Evolutionary conservation across 2,888 invertebrate genomes (phyloP), one percentile per base, ranked within the genome.

Genomic region (Geotrupes spiniger): DNA sequence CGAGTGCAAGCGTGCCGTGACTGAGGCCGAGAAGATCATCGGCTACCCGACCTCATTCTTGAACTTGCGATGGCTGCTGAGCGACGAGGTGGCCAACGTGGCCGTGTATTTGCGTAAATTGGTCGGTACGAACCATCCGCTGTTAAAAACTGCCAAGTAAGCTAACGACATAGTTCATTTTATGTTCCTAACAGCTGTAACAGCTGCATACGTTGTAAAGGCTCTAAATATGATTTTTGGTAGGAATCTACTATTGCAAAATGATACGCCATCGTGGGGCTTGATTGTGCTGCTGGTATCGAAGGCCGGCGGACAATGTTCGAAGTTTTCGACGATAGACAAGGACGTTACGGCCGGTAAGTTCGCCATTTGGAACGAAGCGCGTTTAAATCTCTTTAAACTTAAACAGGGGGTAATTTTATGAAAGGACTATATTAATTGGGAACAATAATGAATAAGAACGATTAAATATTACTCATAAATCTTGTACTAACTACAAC

Each of bases 1-100:
- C 15, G 37, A 89, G 65, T 92, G 92, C 92, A 90, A 89, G 69
- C 79, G 86, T 58, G 92, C 91, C 1, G 89, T 96, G 12, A 90
- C 89, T 56, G 92, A 95, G 70, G 96, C 95, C 9, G 96, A 96
- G 75, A 93, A 92, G 75, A 88, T 96, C 54, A 94, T 97, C 25
- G 95, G 95, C 2, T 96, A 96, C 75, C 93, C 96, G 2, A 94
- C 95, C 2, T 94, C 95, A 2, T 94, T 94, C 71, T 77, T 95
- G 49, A 94, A 90, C 68, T 76, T 96, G 14, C 80, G 94, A 51
- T 95, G 93, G 88, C 77, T 96, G n/a, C 74, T 96, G 25, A 94
- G 91, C 69, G 96, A 96, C 70, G 95, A 96, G 76, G 87, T 96
- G 49, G 93, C 94, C 0, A 95, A 93, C 74, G 88, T 96, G 44